Percentiles rank a stretch among this genome's conserved stretches.
phyloP scores from a whole-genome alignment of 53 echinoderm and acorn worm species.

The Temnopleurus reevesii region DNA sequence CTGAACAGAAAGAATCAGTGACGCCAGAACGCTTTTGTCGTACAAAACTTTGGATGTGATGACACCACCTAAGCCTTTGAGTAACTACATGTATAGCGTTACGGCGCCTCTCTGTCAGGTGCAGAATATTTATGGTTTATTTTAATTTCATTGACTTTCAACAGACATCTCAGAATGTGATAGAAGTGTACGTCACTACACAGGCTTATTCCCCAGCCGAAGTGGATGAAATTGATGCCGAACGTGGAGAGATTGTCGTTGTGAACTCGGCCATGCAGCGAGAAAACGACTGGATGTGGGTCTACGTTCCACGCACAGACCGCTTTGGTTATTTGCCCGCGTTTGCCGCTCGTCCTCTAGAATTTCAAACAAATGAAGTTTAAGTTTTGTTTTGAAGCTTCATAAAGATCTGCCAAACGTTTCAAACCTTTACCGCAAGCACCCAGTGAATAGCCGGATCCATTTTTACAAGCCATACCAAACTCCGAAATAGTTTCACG shows the following conservation, averaged over 20 bases:
- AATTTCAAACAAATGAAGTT: constrained; percentile 58
- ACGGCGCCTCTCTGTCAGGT: no score
- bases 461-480: no score
- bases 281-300: constrained; percentile 86
- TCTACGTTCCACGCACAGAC: constrained; percentile 79
- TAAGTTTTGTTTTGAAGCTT: neutral
- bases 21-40: no score
- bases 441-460: no score
- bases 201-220: constrained; percentile 60
- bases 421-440: no score
- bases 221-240: constrained; percentile 66
- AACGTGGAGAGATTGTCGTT: constrained; percentile 77
- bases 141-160: neutral
- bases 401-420: no score
- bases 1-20: no score
- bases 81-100: no score
- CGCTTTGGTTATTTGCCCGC: constrained; percentile 79
- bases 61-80: no score
- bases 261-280: constrained; percentile 73
- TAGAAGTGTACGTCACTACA: constrained; percentile 80
- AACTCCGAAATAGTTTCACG: no score
- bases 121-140: neutral
- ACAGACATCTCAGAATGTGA: constrained; percentile 44
- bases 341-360: constrained; percentile 70
- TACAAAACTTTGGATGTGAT: no score